Conservation (phyloP, 2,888 invertebrate genomes). For the Eulithis prunata region DNA sequence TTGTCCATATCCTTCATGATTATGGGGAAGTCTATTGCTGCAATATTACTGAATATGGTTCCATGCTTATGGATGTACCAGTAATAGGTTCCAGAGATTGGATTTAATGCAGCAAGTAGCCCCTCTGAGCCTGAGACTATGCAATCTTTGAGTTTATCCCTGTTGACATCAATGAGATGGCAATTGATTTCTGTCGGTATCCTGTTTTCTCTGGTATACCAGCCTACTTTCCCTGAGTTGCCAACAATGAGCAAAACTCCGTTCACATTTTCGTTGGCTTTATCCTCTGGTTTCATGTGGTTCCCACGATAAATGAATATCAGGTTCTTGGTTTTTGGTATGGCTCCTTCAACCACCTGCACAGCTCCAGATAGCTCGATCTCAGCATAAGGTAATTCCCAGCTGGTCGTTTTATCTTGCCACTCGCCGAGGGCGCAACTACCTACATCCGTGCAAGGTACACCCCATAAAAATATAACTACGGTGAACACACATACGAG, state of each 20-base stretch:
- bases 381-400: constrained; percentile 88
- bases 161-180: constrained; percentile 88
- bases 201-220: constrained; percentile 88
- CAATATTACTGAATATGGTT: constrained; percentile 78
- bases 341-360: constrained; percentile 87
- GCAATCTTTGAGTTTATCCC: constrained; percentile 89
- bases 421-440: constrained; percentile 86
- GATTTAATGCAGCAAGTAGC: constrained; percentile 79
- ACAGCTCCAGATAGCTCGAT: constrained; percentile 89
- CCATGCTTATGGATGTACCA: constrained; percentile 85
- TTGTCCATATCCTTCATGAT: constrained; percentile 89
- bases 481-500: constrained; percentile 88
- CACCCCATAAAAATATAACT: constrained; percentile 89
- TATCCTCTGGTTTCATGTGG: constrained; percentile 82
- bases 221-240: constrained; percentile 88
- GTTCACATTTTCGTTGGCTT: constrained; percentile 80
- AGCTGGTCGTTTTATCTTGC: constrained; percentile 85
- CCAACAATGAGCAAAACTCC: constrained; percentile 89
- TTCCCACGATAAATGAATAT: constrained; percentile 90
- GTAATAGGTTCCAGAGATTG: constrained; percentile 80
- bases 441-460: constrained; percentile 89
- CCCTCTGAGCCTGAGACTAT: constrained; percentile 89
- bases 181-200: constrained; percentile 90
- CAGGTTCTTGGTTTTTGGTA: constrained; percentile 87
- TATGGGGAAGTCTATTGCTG: constrained; percentile 87